A percentile compares a stretch with the other conserved stretches of the same genome.
Evolutionary conservation across 2,113 vertebrate species (phyloP).

Genomic region (Tenebrosternarchus preto): DNA sequence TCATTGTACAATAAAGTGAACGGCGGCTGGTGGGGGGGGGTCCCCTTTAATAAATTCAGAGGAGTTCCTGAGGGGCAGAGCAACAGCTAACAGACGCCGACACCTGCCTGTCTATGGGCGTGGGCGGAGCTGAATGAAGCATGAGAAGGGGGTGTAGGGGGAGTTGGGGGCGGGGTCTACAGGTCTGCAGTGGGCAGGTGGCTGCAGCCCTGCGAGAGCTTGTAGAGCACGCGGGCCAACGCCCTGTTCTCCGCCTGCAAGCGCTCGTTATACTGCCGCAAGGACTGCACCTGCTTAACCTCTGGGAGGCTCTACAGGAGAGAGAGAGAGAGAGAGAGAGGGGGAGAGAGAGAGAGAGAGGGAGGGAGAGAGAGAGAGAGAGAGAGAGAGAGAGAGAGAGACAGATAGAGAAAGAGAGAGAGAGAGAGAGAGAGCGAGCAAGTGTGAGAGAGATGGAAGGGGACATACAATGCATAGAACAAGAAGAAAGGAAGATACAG

Average conservation of each 20-base stretch:
- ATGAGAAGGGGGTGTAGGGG: constrained; percentile 67
- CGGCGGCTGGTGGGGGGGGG: neutral
- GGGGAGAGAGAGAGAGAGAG: constrained; percentile 70
- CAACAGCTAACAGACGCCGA: constrained; percentile 71
- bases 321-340: constrained; percentile 73
- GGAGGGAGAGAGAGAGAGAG: constrained; percentile 47
- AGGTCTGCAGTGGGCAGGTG: constrained; percentile 83
- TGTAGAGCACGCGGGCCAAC: constrained; percentile 93
- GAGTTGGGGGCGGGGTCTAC: constrained; percentile 74
- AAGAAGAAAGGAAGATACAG: constrained; percentile 22
- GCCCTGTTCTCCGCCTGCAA: constrained; percentile 98
- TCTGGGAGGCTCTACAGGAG: constrained; percentile 90
- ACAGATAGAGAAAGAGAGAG: constrained; percentile 15
- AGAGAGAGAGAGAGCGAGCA: constrained; percentile 22
- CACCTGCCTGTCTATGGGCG: constrained; percentile 93
- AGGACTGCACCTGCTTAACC: constrained; percentile 95
- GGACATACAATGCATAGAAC: neutral
- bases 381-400: neutral
- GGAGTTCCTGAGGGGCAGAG: constrained; percentile 48
- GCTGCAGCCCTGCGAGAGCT: constrained; percentile 90
- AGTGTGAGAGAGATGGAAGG: neutral
- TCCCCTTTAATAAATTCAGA: constrained; percentile 63
- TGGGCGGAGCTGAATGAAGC: constrained; percentile 65
- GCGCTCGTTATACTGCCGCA: constrained; percentile 93
- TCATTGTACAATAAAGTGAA: neutral